These are phyloP conservation scores for Leucoraja erinaceus DNA, from an alignment of 2,113 vertebrate genomes.

Conservation along the genomic window DNA sequence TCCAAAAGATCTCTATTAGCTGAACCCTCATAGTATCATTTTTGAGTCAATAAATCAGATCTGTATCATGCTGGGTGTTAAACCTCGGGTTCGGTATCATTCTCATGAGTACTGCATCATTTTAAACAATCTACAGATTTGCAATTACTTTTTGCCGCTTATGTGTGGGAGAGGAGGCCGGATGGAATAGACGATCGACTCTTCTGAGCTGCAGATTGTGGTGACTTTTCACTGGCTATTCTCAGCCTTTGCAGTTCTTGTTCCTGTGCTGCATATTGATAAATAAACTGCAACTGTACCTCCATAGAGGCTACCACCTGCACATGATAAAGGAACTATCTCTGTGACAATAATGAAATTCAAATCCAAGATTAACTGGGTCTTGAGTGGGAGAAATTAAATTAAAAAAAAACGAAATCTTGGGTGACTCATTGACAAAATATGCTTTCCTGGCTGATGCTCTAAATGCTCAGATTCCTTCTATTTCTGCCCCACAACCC, in stretches of 20 bases:
- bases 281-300: not conserved
- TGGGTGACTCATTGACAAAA: too few species aligned
- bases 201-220: too few species aligned
- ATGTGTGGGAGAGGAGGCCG: not conserved
- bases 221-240: not conserved
- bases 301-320: not conserved
- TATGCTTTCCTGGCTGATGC: not conserved
- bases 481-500: not conserved
- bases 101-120: too few species aligned
- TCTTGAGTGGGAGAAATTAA: not conserved
- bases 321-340: not conserved
- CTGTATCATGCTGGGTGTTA: too few species aligned
- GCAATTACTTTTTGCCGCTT: not conserved
- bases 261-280: not conserved
- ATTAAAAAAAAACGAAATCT: not conserved
- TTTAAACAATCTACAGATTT: not conserved
- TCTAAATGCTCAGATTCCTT: not conserved
- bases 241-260: not conserved
- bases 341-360: not conserved
- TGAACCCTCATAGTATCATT: too few species aligned
- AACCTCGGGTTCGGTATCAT: too few species aligned
- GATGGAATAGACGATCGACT: not conserved
- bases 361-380: not conserved
- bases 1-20: too few species aligned
- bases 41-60: too few species aligned